Evolutionary conservation across 2,797 vertebrate genomes (phyloP), one percentile per base, ranked within the genome.

Genomic region (Spheniscus humboldti): DNA sequence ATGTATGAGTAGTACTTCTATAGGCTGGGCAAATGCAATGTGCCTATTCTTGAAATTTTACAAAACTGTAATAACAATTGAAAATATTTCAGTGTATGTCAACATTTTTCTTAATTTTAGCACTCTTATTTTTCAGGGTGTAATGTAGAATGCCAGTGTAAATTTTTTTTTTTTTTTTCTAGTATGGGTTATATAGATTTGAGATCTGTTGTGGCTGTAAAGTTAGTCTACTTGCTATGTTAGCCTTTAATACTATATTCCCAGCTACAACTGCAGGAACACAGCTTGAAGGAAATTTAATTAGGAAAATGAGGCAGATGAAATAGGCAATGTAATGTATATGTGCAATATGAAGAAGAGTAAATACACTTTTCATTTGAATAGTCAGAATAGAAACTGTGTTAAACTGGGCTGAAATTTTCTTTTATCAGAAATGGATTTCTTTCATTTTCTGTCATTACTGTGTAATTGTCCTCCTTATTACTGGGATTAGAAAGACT

Each of bases 351-450:
- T 88, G 92, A 94, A 57, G 57, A 96, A 94, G 76, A 94, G 95
- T 97, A 97, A 96, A 97, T 97, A 96, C 73, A 64, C 91, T 96
- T 97, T 93, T 95, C 84, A 93, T 96, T 57, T 96, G 84, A 92
- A 84, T 72, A 96, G 91, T 92, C 88, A 89, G 93, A 92, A 75
- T 57, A 92, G 79, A 88, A 92, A 27, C 66, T 11, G 20, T 92
- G 91, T 94, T 95, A 92, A 97, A 96, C 82, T 28, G 73, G 57
- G 77, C 78, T 91, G 84, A 90, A 97, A 82, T 93, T 92, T 72
- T 81, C 88, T 73, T 52, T 93, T 94, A 91, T 88, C 69, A 73
- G 78, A 89, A 94, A 85, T 83, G 5, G 25, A 81, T 93, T 93
- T 96, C 56, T 95, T 96, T 87, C 64, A 63, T 88, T 92, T 94